phyloP scores from a whole-genome alignment of 2,113 vertebrate genomes.

The Lepus europaeus region DNA sequence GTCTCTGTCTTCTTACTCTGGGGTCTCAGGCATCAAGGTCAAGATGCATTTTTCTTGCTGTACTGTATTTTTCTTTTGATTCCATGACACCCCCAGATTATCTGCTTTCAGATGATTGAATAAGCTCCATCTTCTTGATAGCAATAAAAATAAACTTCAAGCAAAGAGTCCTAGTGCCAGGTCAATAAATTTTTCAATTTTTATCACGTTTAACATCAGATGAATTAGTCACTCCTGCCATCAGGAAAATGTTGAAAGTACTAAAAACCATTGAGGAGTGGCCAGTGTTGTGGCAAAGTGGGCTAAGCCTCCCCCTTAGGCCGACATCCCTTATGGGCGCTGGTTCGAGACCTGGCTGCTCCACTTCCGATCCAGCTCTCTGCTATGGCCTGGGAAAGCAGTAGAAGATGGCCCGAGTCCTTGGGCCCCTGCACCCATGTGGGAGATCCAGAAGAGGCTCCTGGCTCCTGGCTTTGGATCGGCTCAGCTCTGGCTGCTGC shows the following conservation, averaged over 20 bases:
- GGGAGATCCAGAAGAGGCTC: too few species aligned
- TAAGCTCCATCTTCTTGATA: not conserved
- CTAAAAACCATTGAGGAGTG: not conserved
- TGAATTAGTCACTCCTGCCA: constrained; percentile 8
- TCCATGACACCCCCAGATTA: not conserved
- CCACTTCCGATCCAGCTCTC: too few species aligned
- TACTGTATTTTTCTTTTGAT: not conserved
- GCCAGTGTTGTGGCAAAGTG: too few species aligned
- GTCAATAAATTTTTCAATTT: not conserved
- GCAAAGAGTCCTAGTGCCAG: not conserved
- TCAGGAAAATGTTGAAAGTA: constrained; percentile 23
- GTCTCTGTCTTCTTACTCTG: not conserved
- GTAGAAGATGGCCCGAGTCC: too few species aligned
- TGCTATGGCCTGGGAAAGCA: too few species aligned
- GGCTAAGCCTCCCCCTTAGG: too few species aligned
- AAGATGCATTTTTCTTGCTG: not conserved
- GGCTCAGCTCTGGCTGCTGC: too few species aligned
- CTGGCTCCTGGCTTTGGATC: too few species aligned
- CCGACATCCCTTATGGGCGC: too few species aligned
- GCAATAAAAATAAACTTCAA: constrained; percentile 48
- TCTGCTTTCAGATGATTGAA: not conserved
- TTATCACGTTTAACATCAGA: constrained; percentile 21
- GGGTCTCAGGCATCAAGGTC: not conserved
- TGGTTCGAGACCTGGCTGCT: too few species aligned
- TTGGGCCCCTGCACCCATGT: too few species aligned